Conservation (phyloP, 2,797 vertebrate genomes). For the Serranus cabrilla region DNA sequence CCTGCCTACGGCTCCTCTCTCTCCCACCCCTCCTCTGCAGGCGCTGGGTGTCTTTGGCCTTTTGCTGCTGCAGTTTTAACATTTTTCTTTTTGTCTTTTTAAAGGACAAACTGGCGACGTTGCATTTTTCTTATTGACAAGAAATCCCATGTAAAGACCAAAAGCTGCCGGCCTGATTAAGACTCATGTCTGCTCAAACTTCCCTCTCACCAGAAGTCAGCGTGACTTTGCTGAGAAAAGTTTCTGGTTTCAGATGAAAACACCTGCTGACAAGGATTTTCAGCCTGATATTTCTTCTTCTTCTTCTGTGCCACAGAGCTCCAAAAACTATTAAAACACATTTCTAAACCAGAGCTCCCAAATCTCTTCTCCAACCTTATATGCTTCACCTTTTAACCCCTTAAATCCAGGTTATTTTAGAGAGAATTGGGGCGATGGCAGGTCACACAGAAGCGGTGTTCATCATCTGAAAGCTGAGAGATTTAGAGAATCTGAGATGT, state of each 20-base stretch:
- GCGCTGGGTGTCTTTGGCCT: conserved; percentile 1
- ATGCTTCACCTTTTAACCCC: neutral
- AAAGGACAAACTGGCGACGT: neutral
- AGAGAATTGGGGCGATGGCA: too few species aligned
- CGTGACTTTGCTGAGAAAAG: neutral
- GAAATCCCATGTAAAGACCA: conserved; percentile 6
- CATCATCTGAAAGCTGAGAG: too few species aligned
- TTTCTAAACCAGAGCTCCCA: neutral
- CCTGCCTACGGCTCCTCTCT: conserved; percentile 18
- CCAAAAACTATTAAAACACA: neutral
- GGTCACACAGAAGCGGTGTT: too few species aligned
- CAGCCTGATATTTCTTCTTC: neutral
- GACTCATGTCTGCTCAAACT: neutral
- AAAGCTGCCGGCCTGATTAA: neutral
- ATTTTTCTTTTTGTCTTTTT: conserved; percentile 3
- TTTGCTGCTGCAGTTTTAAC: neutral
- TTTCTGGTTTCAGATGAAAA: neutral
- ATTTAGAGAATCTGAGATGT: too few species aligned
- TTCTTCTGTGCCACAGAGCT: neutral
- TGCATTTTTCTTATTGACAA: conserved; percentile 1
- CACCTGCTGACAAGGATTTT: neutral
- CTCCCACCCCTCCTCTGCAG: neutral
- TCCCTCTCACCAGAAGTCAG: neutral
- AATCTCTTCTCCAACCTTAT: neutral
- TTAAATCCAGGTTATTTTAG: too few species aligned